A percentile compares a stretch with the other conserved stretches of the same genome.
These are phyloP conservation scores for Parapsyche elsis DNA, from an alignment of 1,140 invertebrate species.

Conservation along the genomic window DNA sequence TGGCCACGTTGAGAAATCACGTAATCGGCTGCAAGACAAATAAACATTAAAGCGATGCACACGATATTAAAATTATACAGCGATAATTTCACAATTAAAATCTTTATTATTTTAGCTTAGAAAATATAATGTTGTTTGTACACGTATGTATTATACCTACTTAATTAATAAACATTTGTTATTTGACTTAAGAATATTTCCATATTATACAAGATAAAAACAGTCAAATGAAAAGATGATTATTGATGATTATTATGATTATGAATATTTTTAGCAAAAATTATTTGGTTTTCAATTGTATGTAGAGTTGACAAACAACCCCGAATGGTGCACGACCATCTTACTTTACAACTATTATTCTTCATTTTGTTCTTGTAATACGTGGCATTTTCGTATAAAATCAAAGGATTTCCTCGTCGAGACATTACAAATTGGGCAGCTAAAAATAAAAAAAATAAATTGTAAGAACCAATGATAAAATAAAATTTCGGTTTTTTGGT, in stretches of 20 bases:
- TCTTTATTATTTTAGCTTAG: no score
- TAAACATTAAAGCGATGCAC: no score
- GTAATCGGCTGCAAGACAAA: slow-evolving; percentile 4
- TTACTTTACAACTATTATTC: no score
- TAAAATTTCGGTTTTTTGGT: not conserved
- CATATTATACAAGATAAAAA: no score
- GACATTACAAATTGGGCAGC: not conserved
- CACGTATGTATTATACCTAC: no score
- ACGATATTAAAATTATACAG: no score
- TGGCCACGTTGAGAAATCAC: not conserved
- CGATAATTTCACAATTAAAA: no score
- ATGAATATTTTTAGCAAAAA: slow-evolving; percentile 25
- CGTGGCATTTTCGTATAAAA: not conserved
- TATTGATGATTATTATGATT: no score
- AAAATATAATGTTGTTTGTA: no score
- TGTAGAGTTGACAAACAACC: not conserved
- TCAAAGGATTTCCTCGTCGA: not conserved
- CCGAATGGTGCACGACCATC: slow-evolving; percentile 4
- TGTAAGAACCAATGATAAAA: not conserved
- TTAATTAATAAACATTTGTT: no score
- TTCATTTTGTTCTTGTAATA: not conserved
- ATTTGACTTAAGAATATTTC: no score
- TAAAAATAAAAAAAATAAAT: not conserved
- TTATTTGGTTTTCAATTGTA: not conserved
- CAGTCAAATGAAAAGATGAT: no score